Evolutionary conservation across 2,888 invertebrate species (phyloP), one percentile per base, ranked within the genome.

Genomic region (Liopterus haemorrhoidalis): DNA sequence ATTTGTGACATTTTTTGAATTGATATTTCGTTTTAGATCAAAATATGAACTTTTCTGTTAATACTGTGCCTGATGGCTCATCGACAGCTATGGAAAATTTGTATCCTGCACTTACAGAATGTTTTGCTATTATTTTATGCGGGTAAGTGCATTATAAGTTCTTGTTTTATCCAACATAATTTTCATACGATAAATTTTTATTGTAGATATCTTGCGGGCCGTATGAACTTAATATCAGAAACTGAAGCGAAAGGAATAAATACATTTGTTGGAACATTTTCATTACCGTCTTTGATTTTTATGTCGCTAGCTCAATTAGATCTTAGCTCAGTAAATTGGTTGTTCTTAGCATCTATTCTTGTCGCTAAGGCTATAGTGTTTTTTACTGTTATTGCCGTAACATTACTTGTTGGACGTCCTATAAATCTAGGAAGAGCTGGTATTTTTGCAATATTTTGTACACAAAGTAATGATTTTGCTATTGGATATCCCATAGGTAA

Each of bases 391-490:
- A 75, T 85, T 36, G 63, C 83, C 30, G 74, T 93, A 19, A 85
- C 88, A 2, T 60, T 92, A 49, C 65, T 94, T 30, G 79, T 91
- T 28, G 79, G 81, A n/a, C 78, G 85, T 61, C 90, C 91, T 4
- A 64, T 83, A 12, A 84, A 91, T 67, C 76, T 85, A 53, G 89
- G 89, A 3, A 78, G 85, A 59, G 89, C 92, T 31, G 95, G 93
- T 9, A 75, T 96, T 46, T 88, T 89, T 74, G 90, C 89, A 12
- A 94, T 96, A 60, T 95, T 95, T 67, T 86, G 89, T 57, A 95
- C 95, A 0, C 95, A 95, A 65, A 94, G 93, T 64, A 96, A 96
- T 74, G 96, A 96, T 69, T 95, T 96, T 71, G 95, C 96, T 14
- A 79, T 96, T 56, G 95, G 95, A 49, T 93, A 85, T 70, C 95